Evolutionary conservation across 2,888 invertebrate species (phyloP).

Genomic region (Drosophila tripunctata): DNA sequence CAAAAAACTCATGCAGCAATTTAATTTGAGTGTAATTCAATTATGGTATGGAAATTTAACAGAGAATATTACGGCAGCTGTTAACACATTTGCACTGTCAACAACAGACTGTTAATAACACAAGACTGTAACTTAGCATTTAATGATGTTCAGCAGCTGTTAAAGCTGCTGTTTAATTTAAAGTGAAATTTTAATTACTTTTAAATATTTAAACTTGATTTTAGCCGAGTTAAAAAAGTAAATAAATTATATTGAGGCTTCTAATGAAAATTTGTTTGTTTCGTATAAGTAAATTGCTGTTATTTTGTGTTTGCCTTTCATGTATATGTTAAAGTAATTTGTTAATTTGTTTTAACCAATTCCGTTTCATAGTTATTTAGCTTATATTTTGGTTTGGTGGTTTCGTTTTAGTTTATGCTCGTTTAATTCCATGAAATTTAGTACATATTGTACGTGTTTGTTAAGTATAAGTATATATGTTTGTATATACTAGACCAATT

Average conservation of each 20-base stretch:
- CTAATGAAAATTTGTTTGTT: conserved; percentile 8
- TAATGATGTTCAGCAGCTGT: neutral
- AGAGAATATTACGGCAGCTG: neutral
- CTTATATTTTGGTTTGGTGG: conserved; percentile 44
- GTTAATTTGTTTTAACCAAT: conserved; percentile 43
- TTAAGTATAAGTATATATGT: conserved; percentile 45
- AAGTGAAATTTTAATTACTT: neutral
- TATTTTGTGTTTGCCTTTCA: conserved; percentile 1
- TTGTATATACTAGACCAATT: conserved; percentile 71
- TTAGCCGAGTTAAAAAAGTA: conserved; percentile 12
- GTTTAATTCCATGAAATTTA: conserved; percentile 46
- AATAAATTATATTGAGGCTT: conserved; percentile 41
- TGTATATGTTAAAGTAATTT: conserved; percentile 23
- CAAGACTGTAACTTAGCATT: neutral
- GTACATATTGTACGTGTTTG: conserved; percentile 17
- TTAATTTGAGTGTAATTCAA: too few species aligned
- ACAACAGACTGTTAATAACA: conserved; percentile 1
- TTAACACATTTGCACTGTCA: neutral
- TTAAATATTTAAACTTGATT: neutral
- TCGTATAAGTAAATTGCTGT: conserved; percentile 15
- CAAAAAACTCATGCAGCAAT: conserved; percentile 11
- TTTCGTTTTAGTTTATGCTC: conserved; percentile 47
- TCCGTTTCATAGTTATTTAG: conserved; percentile 50
- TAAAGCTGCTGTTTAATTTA: neutral
- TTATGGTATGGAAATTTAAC: neutral